Evolutionary conservation across 1,140 invertebrate species (phyloP), one percentile per base, ranked within the genome.

Genomic region (Drosophila bocki): DNA sequence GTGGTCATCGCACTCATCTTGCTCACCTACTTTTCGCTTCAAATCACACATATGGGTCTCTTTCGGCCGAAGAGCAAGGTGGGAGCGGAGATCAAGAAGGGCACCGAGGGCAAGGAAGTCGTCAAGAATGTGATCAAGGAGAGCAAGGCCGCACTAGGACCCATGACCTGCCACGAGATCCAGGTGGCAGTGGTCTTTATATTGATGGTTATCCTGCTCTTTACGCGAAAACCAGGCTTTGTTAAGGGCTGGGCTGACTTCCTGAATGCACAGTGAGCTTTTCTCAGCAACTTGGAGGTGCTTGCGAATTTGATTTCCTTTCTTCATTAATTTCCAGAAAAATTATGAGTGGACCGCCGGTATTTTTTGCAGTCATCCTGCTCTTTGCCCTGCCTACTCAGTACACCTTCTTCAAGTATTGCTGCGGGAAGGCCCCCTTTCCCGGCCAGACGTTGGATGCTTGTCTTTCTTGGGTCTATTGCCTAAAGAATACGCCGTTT

Each of bases 311-410:
- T 8, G 3, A 37, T 13, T 22, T 22, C 2, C 4, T 54, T 22
- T 37, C 19, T 37, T 2, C 4, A 9, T 54, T 6, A 1, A n/a
- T 19, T 35, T 9, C 4, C 79, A 96, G 95, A 75, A 92, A 93
- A 69, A 95, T 96, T 11, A 95, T 96, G 80, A 97, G 97, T 80
- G 96, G 97, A 0, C 96, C 96, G 0, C 95, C 97, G 1, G 97
- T 96, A 0, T 95, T 64, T 11, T 11, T 64, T 22, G 0, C 13
- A 97, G 77, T 94, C 95, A 17, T 94, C 96, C 1, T 97, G 0
- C 94, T 98, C 71, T 98, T 98, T 92, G 93, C 97, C 3, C 93
- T 98, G 17, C 97, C 97, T 3, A 94, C 96, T 17, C 95, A 96
- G 26, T 94, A 88, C n/a, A 64, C 70, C 8, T 90, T 88, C 35